These are phyloP conservation scores for Meriones unguiculatus DNA, from an alignment of 2,113 vertebrate genomes.

Conservation along the genomic window DNA sequence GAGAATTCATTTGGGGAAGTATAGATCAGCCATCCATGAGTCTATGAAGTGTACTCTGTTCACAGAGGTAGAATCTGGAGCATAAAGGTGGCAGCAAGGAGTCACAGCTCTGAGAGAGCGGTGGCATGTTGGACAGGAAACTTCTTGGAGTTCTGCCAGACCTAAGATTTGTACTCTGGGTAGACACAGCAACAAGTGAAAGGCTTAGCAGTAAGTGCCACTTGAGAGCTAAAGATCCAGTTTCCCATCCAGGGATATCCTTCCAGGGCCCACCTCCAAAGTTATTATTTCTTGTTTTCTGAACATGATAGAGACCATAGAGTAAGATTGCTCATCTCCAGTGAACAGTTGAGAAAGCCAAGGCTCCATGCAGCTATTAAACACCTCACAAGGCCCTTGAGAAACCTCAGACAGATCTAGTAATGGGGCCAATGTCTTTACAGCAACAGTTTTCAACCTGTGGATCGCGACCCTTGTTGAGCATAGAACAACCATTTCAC, in stretches of 20 bases:
- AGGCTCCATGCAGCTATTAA: background rate
- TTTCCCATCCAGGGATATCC: background rate
- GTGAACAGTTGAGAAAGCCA: conserved; percentile 19
- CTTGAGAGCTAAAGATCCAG: background rate
- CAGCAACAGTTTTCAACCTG: background rate
- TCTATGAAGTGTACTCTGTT: background rate
- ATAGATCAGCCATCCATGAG: background rate
- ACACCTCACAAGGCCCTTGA: background rate
- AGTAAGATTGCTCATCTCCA: background rate
- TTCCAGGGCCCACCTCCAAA: background rate
- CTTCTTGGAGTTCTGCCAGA: background rate
- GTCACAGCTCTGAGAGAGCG: background rate
- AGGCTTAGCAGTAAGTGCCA: background rate
- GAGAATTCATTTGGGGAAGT: background rate
- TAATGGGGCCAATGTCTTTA: background rate
- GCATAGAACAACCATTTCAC: background rate
- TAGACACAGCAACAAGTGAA: background rate
- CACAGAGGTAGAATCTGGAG: background rate
- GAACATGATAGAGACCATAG: background rate
- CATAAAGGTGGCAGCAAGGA: background rate
- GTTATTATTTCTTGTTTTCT: background rate
- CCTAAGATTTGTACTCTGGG: background rate
- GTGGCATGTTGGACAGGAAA: background rate
- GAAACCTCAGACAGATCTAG: background rate
- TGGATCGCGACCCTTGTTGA: background rate